These are phyloP conservation scores for Drosophila mojavensis DNA, from an alignment of 1,140 invertebrate genomes.

Conservation along the genomic window DNA sequence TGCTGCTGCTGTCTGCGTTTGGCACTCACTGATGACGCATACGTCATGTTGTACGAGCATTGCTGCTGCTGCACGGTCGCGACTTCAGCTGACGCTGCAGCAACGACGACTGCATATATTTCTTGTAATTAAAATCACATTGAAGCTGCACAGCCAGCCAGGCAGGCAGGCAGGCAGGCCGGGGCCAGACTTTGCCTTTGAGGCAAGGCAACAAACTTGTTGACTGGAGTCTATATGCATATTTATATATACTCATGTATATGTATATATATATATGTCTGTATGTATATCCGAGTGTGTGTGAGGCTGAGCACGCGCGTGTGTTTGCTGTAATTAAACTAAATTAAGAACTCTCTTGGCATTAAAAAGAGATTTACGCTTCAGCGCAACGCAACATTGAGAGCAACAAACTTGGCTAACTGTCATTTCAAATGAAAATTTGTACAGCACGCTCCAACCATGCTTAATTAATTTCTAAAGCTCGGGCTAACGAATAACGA, in stretches of 20 bases:
- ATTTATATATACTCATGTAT: background rate
- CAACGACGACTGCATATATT: constrained; percentile 71
- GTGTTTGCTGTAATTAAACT: constrained; percentile 78
- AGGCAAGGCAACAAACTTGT: constrained; percentile 72
- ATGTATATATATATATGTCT: background rate
- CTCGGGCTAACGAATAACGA: constrained; percentile 6
- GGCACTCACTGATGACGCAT: constrained; percentile 64
- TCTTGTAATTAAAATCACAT: constrained; percentile 82
- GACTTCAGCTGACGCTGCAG: constrained; percentile 69
- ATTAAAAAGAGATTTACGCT: constrained; percentile 83
- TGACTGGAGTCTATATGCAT: constrained; percentile 52
- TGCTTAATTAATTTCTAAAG: constrained; percentile 72
- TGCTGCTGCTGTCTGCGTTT: constrained; percentile 32
- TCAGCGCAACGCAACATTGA: constrained; percentile 66
- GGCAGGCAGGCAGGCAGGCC: constrained; percentile 14
- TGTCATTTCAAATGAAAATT: constrained; percentile 78
- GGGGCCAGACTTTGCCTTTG: constrained; percentile 73
- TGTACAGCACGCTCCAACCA: constrained; percentile 49
- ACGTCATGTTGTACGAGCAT: constrained; percentile 68
- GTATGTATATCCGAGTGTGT: background rate
- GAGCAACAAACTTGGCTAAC: constrained; percentile 72
- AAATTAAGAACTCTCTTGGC: constrained; percentile 81
- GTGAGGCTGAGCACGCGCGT: constrained; percentile 8
- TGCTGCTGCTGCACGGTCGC: constrained; percentile 26
- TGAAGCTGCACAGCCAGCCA: constrained; percentile 62